phyloP scores from a whole-genome alignment of 1,140 invertebrate species.

The Anastrepha ludens region DNA sequence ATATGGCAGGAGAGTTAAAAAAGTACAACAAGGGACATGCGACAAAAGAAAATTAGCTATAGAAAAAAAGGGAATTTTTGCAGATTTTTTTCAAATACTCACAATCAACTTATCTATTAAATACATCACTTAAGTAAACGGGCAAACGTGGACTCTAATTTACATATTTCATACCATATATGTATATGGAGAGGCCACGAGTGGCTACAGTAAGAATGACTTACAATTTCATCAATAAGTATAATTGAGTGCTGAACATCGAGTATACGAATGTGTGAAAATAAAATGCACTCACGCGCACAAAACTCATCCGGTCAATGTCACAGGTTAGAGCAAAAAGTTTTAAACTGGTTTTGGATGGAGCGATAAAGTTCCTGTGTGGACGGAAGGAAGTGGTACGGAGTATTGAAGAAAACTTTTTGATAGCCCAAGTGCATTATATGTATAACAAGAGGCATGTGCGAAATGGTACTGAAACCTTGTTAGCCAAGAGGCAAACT shows the following conservation, averaged over 20 bases:
- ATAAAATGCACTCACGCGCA: neutral
- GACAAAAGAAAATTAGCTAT: neutral
- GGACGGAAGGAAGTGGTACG: no score
- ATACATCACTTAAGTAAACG: neutral
- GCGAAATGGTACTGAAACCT: no score
- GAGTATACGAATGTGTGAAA: neutral
- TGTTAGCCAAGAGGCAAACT: no score
- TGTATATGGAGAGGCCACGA: no score
- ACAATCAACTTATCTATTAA: neutral
- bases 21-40: neutral
- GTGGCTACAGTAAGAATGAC: no score
- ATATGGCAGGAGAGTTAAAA: constrained; percentile 2
- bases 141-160: neutral
- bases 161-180: neutral
- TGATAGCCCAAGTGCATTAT: neutral
- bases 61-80: constrained; percentile 1
- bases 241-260: no score
- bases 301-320: neutral
- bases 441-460: no score
- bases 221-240: no score
- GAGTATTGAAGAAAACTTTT: no score
- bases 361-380: neutral
- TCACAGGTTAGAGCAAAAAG: neutral
- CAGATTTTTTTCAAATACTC: neutral
- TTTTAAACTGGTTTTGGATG: neutral